phyloP scores from a whole-genome alignment of 92 coral and sea anemone genomes.

The Plumapathes pennacea region DNA sequence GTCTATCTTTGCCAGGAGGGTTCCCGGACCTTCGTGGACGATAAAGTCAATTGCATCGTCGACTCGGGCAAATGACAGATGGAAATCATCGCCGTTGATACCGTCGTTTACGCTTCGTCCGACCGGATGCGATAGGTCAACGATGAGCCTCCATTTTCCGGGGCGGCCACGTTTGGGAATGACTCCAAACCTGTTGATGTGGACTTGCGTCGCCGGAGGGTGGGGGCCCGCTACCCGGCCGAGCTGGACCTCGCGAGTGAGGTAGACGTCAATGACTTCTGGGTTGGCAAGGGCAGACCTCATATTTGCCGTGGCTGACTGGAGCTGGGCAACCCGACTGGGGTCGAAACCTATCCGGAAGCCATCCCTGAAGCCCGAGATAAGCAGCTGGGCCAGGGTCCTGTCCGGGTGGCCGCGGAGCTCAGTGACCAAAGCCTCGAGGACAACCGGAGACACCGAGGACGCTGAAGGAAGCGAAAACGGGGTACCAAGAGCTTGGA shows the following conservation, averaged over 20 bases:
- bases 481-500: no score
- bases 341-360: conserved; percentile 16
- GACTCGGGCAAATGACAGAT: conserved; percentile 5
- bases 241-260: neutral
- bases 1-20: conserved; percentile 19
- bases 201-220: conserved; percentile 15
- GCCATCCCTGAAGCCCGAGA: conserved; percentile 1
- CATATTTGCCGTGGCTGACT: conserved; percentile 14
- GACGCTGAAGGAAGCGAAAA: no score
- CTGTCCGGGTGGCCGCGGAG: no score
- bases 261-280: conserved; percentile 5
- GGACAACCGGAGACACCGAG: no score
- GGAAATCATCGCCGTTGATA: conserved; percentile 1
- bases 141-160: conserved; percentile 40
- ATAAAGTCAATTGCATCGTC: conserved; percentile 11
- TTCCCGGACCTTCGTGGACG: conserved; percentile 2
- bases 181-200: conserved; percentile 33
- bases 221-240: conserved; percentile 20
- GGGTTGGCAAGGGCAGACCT: conserved; percentile 8
- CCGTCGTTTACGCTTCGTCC: conserved; percentile 18
- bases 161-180: conserved; percentile 30
- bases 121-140: conserved; percentile 17
- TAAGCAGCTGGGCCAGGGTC: no score
- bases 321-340: neutral
- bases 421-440: no score